These are phyloP conservation scores for Hiodon alosoides DNA, from an alignment of 2,113 vertebrate genomes.

Conservation along the genomic window DNA sequence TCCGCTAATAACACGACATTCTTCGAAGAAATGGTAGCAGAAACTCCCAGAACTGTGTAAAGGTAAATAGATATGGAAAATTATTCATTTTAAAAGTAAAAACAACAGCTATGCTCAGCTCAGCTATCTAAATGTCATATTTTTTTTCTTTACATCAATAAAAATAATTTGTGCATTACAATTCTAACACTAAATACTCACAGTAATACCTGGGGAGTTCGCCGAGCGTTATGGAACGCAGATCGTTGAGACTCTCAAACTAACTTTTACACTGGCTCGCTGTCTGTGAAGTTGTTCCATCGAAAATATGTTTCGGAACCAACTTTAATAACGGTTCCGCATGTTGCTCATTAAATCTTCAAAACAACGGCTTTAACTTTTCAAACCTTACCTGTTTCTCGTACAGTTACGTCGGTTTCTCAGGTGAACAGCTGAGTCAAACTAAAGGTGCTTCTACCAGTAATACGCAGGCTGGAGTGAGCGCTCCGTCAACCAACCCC, in stretches of 20 bases:
- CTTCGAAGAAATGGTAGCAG: background rate
- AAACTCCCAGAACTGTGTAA: background rate
- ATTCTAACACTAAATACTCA: background rate
- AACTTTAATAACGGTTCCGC: background rate
- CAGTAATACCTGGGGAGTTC: background rate
- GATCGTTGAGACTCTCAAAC: background rate
- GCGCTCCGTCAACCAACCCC: conserved; percentile 22
- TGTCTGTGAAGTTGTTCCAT: no score
- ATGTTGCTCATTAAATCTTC: background rate
- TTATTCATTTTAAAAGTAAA: background rate
- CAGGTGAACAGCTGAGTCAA: conserved; percentile 49
- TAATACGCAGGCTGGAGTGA: conserved; percentile 4
- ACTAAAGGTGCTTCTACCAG: conserved; percentile 29
- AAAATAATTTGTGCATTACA: no score
- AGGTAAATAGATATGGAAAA: background rate
- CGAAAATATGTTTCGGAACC: no score
- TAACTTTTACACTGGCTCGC: background rate
- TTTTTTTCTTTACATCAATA: no score
- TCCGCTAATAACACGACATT: conserved; percentile 25
- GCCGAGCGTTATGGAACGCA: background rate
- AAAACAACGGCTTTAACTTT: background rate
- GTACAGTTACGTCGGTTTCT: conserved; percentile 25
- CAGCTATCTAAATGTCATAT: no score
- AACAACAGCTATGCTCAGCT: background rate
- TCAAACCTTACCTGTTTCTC: conserved; percentile 46